These are phyloP conservation scores for Lithodes maja DNA, from an alignment of 2,888 invertebrate species.

Conservation along the genomic window DNA sequence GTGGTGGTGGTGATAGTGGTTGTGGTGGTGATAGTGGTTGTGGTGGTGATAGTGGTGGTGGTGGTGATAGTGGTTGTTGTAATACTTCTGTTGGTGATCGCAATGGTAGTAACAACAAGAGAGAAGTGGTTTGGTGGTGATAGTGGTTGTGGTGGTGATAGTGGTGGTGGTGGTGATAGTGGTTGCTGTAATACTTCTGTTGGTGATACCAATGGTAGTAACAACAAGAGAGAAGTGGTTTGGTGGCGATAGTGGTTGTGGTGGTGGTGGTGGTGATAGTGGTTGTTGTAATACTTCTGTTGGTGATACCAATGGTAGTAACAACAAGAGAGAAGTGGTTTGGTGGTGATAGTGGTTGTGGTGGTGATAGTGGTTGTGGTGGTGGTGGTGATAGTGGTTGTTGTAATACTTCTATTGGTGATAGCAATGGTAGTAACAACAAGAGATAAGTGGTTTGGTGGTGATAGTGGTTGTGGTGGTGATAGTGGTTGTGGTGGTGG, in stretches of 20 bases:
- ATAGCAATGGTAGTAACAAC: neutral
- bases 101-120: no score
- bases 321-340: neutral
- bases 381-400: neutral
- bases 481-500: neutral
- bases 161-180: conserved; percentile 7
- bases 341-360: neutral
- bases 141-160: neutral
- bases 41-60: no score
- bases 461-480: neutral
- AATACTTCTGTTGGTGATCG: no score
- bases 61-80: no score
- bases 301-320: neutral
- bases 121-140: no score
- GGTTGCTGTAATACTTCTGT: no score
- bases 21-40: no score
- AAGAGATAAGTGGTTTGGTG: neutral
- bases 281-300: no score
- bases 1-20: conserved; percentile 8
- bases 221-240: neutral
- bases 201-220: neutral
- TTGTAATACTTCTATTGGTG: no score
- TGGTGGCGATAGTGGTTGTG: neutral
- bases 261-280: neutral
- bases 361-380: neutral